Percentiles rank a stretch among this genome's conserved stretches.
These are phyloP conservation scores for Ellobius talpinus DNA, from an alignment of 2,113 vertebrate species.

Conservation along the genomic window DNA sequence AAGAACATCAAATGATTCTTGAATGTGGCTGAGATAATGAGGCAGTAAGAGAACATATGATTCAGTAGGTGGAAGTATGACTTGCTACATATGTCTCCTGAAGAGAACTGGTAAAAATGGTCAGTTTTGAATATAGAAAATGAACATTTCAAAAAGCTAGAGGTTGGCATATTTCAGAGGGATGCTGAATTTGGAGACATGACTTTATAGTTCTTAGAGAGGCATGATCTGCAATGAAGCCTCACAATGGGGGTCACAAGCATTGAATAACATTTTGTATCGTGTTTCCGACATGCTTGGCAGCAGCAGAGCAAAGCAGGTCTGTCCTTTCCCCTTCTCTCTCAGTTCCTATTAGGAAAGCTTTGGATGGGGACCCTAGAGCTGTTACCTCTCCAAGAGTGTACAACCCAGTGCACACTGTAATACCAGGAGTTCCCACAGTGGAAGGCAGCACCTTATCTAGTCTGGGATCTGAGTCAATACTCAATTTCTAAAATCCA, in stretches of 20 bases:
- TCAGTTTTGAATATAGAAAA: not conserved
- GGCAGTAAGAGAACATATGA: not conserved
- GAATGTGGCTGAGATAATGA: not conserved
- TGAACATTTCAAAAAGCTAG: constrained; percentile 21
- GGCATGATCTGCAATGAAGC: not conserved
- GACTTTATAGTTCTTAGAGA: not conserved
- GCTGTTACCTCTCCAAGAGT: not conserved
- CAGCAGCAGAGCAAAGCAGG: not conserved
- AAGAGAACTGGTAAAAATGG: constrained; percentile 25
- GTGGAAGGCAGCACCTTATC: not conserved
- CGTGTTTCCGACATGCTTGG: not conserved
- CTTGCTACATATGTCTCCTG: not conserved
- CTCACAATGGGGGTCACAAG: not conserved
- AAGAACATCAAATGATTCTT: not conserved
- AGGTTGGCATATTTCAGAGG: not conserved
- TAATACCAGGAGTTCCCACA: not conserved
- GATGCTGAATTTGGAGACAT: not conserved
- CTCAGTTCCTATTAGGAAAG: constrained; percentile 1
- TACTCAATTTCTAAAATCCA: not conserved
- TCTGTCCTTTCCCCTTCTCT: not conserved
- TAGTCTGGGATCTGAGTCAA: constrained; percentile 19
- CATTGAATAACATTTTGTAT: not conserved
- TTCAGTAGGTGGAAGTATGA: not conserved
- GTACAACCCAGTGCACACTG: not conserved
- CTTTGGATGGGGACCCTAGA: not conserved